Conservation (phyloP, 1,140 invertebrate species). For the Catajapyx aquilonaris region DNA sequence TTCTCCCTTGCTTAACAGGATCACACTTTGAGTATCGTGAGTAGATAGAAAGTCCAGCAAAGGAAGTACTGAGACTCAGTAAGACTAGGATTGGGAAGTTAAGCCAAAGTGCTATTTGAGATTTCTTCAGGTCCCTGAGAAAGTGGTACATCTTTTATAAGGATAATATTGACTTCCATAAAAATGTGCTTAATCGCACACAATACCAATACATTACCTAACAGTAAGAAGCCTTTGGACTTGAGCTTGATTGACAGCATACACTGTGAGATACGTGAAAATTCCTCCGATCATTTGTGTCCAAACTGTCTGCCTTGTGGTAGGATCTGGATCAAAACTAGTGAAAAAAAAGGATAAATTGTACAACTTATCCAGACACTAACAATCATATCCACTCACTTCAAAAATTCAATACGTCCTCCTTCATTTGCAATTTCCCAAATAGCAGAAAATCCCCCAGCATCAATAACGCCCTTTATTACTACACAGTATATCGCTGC, state of each 20-base stretch:
- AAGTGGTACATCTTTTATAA: no score
- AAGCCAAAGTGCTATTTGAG: slow-evolving; percentile 39
- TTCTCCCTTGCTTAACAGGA: slow-evolving; percentile 32
- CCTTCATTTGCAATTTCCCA: slow-evolving; percentile 40
- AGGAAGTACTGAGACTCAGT: slow-evolving; percentile 43
- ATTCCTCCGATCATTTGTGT: slow-evolving; percentile 43
- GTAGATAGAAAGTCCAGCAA: slow-evolving; percentile 58
- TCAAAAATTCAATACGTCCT: slow-evolving; percentile 40
- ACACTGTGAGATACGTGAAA: slow-evolving; percentile 48
- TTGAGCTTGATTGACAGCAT: slow-evolving; percentile 69
- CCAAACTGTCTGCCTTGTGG: slow-evolving; percentile 50
- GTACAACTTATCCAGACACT: slow-evolving; percentile 2
- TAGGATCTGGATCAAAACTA: slow-evolving; percentile 43
- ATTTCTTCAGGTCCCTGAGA: slow-evolving; percentile 29
- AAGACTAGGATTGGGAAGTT: slow-evolving; percentile 44
- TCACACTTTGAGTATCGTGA: slow-evolving; percentile 53
- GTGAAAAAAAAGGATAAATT: slow-evolving; percentile 9
- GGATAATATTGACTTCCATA: no score
- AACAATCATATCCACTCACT: slow-evolving; percentile 24
- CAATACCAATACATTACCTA: no score
- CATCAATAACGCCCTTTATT: slow-evolving; percentile 36
- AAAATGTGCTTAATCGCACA: no score
- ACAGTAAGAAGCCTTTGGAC: slow-evolving; percentile 67
- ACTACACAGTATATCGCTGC: slow-evolving; percentile 49
- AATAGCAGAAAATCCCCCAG: slow-evolving; percentile 37